These are phyloP conservation scores for Homalodisca vitripennis DNA, from an alignment of 1,140 invertebrate species.

Conservation along the genomic window DNA sequence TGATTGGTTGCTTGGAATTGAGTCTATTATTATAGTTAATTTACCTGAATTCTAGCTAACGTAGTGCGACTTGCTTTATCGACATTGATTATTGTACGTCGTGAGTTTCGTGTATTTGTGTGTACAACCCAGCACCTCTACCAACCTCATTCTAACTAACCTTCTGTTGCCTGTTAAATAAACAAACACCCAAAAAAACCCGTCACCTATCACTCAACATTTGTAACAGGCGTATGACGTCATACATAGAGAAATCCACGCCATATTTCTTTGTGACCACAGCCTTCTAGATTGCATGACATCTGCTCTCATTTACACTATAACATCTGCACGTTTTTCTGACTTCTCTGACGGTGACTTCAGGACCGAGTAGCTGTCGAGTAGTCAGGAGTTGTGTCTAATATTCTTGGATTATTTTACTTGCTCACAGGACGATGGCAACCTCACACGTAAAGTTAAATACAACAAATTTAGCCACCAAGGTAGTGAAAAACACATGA, in stretches of 20 bases:
- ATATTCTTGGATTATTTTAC: not conserved
- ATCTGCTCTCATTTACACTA: too few relatives aligned
- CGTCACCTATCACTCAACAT: not conserved
- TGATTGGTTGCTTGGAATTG: not conserved
- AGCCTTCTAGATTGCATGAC: not conserved
- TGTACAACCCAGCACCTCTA: not conserved
- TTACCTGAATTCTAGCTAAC: not conserved
- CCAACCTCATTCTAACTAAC: not conserved
- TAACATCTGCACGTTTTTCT: not conserved
- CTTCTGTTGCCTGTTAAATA: not conserved
- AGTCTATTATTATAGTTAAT: too few relatives aligned
- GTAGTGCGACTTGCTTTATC: not conserved
- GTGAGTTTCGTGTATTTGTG: constrained; percentile 3
- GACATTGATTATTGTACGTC: constrained; percentile 3
- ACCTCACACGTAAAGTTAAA: too few relatives aligned
- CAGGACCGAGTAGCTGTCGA: not conserved
- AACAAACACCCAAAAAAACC: not conserved
- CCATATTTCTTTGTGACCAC: not conserved
- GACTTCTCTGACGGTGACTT: not conserved
- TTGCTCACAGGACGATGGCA: not conserved
- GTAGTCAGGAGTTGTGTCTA: too few relatives aligned
- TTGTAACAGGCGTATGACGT: not conserved
- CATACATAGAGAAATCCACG: not conserved
- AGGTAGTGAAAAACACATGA: too few relatives aligned
- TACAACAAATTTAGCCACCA: too few relatives aligned